phyloP scores from a whole-genome alignment of 2,113 vertebrate genomes.

The Ptyas mucosa region DNA sequence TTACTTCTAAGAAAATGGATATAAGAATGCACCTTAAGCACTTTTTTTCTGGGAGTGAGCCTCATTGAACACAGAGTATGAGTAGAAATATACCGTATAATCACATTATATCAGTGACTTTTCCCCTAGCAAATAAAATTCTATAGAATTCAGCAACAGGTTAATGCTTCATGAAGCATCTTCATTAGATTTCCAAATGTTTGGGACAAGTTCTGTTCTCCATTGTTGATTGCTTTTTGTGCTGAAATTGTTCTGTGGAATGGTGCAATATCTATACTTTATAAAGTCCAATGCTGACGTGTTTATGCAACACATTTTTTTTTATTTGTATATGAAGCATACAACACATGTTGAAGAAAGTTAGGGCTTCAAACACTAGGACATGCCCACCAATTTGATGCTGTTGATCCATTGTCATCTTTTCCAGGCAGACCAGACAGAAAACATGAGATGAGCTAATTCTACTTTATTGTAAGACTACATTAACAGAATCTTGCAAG shows the following conservation, averaged over 20 bases:
- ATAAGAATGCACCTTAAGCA: background rate
- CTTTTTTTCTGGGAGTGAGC: background rate
- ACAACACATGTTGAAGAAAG: background rate
- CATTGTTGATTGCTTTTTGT: background rate
- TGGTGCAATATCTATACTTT: background rate
- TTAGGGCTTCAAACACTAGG: background rate
- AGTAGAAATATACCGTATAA: background rate
- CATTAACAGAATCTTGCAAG: background rate
- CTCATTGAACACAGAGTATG: background rate
- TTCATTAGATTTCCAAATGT: background rate
- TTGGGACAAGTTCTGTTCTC: background rate
- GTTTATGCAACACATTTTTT: background rate
- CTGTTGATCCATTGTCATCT: background rate
- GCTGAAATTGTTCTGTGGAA: background rate
- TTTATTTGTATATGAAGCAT: background rate
- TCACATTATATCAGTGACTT: background rate
- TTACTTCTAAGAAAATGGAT: background rate
- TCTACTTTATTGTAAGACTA: background rate
- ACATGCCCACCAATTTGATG: background rate
- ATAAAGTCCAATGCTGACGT: background rate
- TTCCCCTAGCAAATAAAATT: background rate
- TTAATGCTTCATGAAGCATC: background rate
- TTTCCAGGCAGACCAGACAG: background rate
- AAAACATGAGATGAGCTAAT: background rate
- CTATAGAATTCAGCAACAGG: background rate